Percentiles rank a stretch among this genome's conserved stretches.
These are phyloP conservation scores for Zalophus californianus DNA, from an alignment of 2,797 vertebrate species.

Conservation along the genomic window DNA sequence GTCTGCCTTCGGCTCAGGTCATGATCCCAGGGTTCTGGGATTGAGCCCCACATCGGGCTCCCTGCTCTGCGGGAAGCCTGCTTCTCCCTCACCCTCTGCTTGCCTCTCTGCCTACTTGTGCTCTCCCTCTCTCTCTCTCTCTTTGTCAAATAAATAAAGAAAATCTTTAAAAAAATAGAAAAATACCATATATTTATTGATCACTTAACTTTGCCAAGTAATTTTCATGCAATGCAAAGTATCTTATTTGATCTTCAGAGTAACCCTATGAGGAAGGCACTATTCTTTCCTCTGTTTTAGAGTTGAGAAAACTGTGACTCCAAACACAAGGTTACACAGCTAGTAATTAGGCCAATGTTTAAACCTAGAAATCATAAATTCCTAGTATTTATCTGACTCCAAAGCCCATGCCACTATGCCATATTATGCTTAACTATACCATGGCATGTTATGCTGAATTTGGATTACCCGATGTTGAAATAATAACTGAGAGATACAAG, in stretches of 20 bases:
- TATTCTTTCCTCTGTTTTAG: not conserved
- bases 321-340: not conserved
- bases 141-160: too few species aligned
- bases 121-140: too few species aligned
- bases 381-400: not conserved
- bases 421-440: not conserved
- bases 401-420: not conserved
- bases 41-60: too few species aligned
- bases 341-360: not conserved
- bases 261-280: not conserved
- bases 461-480: not conserved
- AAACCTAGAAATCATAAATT: not conserved
- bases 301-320: constrained; percentile 44
- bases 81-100: too few species aligned
- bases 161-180: not conserved
- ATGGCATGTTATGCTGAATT: not conserved
- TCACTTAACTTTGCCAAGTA: constrained; percentile 38
- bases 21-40: too few species aligned
- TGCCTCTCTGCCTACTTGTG: too few species aligned
- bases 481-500: not conserved
- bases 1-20: too few species aligned
- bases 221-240: constrained; percentile 46
- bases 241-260: constrained; percentile 14
- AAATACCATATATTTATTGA: not conserved
- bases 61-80: too few species aligned